Evolutionary conservation across 2,113 vertebrate genomes (phyloP).

Genomic region (Xenopus tropicalis): DNA sequence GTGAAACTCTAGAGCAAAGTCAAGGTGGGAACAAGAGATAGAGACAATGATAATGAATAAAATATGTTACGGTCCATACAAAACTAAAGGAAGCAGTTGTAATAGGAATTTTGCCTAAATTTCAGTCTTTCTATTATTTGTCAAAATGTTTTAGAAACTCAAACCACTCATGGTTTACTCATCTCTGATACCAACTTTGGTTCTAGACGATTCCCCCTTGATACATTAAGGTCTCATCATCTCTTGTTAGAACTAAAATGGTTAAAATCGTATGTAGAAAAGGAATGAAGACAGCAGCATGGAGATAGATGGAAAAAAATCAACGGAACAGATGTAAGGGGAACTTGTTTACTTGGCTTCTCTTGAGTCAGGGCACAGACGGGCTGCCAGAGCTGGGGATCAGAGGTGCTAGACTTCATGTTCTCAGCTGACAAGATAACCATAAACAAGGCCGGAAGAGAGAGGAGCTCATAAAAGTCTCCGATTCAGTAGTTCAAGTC

Average conservation of each 20-base stretch:
- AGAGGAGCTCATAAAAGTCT: constrained; percentile 6
- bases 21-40: too few relatives aligned
- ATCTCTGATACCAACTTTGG: too few relatives aligned
- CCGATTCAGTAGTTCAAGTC: constrained; percentile 20
- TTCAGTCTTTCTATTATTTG: too few relatives aligned
- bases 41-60: too few relatives aligned
- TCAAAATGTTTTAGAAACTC: too few relatives aligned
- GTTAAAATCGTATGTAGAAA: constrained; percentile 8
- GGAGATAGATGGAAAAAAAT: constrained; percentile 16
- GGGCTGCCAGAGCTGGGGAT: not conserved
- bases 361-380: not conserved
- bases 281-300: not conserved
- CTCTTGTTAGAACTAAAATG: constrained; percentile 1
- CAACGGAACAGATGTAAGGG: constrained; percentile 3
- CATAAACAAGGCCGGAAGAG: constrained; percentile 9
- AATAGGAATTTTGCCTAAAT: too few relatives aligned
- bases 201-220: too few relatives aligned
- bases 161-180: too few relatives aligned
- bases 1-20: too few relatives aligned
- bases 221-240: too few relatives aligned
- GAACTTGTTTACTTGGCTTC: not conserved
- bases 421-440: not conserved
- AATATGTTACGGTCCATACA: too few relatives aligned
- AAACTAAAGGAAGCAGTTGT: too few relatives aligned
- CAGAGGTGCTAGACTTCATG: constrained; percentile 11